phyloP scores from a whole-genome alignment of 2,113 vertebrate genomes.

The Macquaria australasica region DNA sequence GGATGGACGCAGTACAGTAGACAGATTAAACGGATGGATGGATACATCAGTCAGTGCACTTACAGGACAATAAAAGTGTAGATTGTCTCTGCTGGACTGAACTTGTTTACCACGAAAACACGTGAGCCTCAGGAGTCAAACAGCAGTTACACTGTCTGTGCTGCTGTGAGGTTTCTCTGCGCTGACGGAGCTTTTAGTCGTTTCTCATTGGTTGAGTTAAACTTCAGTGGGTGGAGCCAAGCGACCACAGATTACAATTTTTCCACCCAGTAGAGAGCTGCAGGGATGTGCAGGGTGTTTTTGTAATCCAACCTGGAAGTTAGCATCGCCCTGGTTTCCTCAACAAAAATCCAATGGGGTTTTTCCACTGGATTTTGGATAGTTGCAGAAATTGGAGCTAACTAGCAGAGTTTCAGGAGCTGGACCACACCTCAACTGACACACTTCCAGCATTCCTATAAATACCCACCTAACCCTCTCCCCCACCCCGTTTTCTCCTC shows the following conservation, averaged over 20 bases:
- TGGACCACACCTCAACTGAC: too few relatives aligned
- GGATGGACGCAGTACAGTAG: background rate
- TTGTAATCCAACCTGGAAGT: too few relatives aligned
- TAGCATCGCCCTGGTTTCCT: too few relatives aligned
- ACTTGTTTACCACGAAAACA: conserved; percentile 6
- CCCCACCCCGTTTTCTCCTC: too few relatives aligned
- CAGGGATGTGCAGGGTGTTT: too few relatives aligned
- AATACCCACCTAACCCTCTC: too few relatives aligned
- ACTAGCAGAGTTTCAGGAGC: too few relatives aligned
- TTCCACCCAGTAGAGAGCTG: too few relatives aligned
- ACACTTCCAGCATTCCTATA: too few relatives aligned
- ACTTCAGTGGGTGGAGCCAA: background rate
- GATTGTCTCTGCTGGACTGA: background rate
- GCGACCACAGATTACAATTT: background rate
- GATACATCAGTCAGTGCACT: background rate
- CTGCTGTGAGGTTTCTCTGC: background rate
- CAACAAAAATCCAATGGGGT: too few relatives aligned
- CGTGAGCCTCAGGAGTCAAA: background rate
- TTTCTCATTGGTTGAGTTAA: background rate
- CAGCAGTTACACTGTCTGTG: background rate
- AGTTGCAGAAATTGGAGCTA: too few relatives aligned
- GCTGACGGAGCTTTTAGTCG: background rate
- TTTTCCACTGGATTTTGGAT: too few relatives aligned
- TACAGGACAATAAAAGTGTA: background rate
- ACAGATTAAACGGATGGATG: conserved; percentile 20